phyloP scores from a whole-genome alignment of 2,888 invertebrate species.

The Xanthorhoe spadicearia region DNA sequence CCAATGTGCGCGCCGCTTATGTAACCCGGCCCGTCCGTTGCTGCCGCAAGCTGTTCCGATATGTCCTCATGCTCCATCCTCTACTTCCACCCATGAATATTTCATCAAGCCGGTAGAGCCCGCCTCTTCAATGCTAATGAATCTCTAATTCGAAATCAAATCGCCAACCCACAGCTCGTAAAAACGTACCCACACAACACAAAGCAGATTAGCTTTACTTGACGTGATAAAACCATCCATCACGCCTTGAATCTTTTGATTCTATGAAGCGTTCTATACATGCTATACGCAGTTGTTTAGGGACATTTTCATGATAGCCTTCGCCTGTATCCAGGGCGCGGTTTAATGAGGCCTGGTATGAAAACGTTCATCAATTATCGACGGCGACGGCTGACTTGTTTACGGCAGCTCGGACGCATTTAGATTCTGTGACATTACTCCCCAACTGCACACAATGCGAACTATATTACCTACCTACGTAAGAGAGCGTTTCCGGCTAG shows the following conservation, averaged over 20 bases:
- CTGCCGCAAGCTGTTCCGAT: slow-evolving; percentile 52
- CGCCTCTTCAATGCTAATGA: slow-evolving; percentile 51
- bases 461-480: slow-evolving; percentile 54
- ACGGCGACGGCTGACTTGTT: slow-evolving; percentile 77
- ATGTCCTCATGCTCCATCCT: slow-evolving; percentile 46
- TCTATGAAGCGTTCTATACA: slow-evolving; percentile 44
- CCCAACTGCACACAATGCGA: slow-evolving; percentile 58
- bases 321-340: slow-evolving; percentile 77
- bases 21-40: slow-evolving; percentile 66
- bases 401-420: slow-evolving; percentile 80
- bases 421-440: slow-evolving; percentile 76
- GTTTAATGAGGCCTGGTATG: slow-evolving; percentile 80
- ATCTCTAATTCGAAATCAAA: slow-evolving; percentile 45
- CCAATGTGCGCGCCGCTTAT: slow-evolving; percentile 71
- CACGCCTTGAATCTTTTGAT: slow-evolving; percentile 45
- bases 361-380: slow-evolving; percentile 83
- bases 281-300: slow-evolving; percentile 53
- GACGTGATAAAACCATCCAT: slow-evolving; percentile 52
- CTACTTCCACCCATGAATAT: slow-evolving; percentile 58
- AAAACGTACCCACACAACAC: slow-evolving; percentile 33
- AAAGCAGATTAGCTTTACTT: slow-evolving; percentile 45
- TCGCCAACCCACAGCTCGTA: slow-evolving; percentile 21
- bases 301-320: slow-evolving; percentile 70
- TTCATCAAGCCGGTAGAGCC: slow-evolving; percentile 54
- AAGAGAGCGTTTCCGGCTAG: slow-evolving; percentile 50